Conservation (phyloP, 2,797 vertebrate genomes). For the Hyperoplus lanceolatus region DNA sequence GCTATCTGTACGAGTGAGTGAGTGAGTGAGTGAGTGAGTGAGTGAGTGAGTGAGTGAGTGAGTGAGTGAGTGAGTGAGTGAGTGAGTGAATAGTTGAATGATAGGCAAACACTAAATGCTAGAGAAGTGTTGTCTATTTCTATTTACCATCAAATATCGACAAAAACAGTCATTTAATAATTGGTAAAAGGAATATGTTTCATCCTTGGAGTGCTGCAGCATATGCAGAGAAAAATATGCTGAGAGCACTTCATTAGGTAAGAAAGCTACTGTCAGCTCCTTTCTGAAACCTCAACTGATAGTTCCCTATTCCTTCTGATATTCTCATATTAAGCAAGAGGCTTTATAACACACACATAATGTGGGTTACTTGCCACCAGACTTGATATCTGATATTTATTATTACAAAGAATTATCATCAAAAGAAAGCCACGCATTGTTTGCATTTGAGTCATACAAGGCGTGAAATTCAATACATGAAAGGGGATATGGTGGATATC, state of each 20-base stretch:
- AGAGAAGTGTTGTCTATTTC: too few relatives aligned
- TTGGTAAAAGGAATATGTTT: not conserved
- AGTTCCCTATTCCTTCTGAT: constrained; percentile 16
- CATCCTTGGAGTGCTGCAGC: not conserved
- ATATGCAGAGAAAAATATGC: not conserved
- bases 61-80: too few relatives aligned
- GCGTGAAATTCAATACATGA: constrained; percentile 48
- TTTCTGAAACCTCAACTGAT: constrained; percentile 48
- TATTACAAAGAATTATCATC: not conserved
- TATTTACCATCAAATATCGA: too few relatives aligned
- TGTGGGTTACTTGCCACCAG: not conserved
- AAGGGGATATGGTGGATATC: constrained; percentile 28
- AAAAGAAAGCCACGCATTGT: not conserved
- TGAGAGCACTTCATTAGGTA: constrained; percentile 20
- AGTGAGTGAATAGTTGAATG: too few relatives aligned
- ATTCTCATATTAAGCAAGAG: not conserved
- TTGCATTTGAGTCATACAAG: constrained; percentile 4
- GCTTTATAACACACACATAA: too few relatives aligned
- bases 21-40: too few relatives aligned
- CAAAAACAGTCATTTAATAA: constrained; percentile 33
- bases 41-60: too few relatives aligned
- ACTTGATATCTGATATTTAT: not conserved
- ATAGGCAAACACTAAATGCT: too few relatives aligned
- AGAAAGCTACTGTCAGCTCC: constrained; percentile 38
- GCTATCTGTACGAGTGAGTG: too few relatives aligned